These are phyloP conservation scores for Heliconius ethilla DNA, from an alignment of 2,888 invertebrate species.

Conservation along the genomic window DNA sequence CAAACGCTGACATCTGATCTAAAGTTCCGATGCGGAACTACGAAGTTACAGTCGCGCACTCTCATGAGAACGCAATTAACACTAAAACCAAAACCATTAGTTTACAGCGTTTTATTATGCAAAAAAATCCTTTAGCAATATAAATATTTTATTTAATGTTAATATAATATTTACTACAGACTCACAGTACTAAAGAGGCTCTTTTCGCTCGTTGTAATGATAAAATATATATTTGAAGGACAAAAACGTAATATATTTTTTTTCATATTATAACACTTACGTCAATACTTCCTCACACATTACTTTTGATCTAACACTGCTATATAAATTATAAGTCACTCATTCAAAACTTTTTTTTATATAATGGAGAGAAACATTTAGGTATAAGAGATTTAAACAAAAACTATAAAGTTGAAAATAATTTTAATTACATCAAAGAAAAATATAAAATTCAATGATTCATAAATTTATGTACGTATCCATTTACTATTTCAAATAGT, in stretches of 20 bases:
- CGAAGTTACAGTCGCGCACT: conserved; percentile 48
- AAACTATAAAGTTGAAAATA: too few relatives aligned
- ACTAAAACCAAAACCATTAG: conserved; percentile 10
- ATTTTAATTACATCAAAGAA: too few relatives aligned
- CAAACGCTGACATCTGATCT: conserved; percentile 56
- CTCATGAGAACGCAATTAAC: conserved; percentile 14
- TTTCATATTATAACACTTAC: conserved; percentile 2
- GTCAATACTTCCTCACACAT: background rate
- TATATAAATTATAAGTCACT: background rate
- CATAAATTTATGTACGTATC: too few relatives aligned
- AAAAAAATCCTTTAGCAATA: background rate
- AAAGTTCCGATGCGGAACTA: conserved; percentile 56
- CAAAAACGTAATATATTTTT: background rate
- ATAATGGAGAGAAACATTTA: too few relatives aligned
- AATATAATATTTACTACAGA: too few relatives aligned
- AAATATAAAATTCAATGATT: too few relatives aligned
- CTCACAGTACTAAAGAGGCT: too few relatives aligned
- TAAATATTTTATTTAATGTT: background rate
- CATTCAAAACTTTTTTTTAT: background rate
- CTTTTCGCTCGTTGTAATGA: too few relatives aligned
- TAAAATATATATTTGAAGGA: background rate
- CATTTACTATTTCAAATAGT: too few relatives aligned
- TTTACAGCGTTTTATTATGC: background rate
- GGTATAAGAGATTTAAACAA: too few relatives aligned
- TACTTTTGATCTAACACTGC: background rate